phyloP scores from a whole-genome alignment of 2,888 invertebrate genomes.

The Platyscelio sp. region DNA sequence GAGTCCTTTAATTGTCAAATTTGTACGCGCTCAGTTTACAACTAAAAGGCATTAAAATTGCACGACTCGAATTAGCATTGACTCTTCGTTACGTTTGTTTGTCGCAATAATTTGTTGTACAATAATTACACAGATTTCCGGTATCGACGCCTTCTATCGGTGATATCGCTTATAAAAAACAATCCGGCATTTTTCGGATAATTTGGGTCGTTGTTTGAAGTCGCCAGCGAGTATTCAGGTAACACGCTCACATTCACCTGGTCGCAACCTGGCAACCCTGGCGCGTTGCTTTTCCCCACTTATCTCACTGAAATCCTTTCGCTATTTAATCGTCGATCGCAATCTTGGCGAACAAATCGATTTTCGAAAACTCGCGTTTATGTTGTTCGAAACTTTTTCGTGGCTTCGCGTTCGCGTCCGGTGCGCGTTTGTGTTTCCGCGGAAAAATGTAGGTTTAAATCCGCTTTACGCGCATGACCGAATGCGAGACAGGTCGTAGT shows the following conservation, averaged over 20 bases:
- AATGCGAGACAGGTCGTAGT: slow-evolving; percentile 64
- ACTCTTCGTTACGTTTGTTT: too few species aligned
- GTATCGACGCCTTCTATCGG: neutral
- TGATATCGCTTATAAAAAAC: neutral
- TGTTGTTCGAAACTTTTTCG: neutral
- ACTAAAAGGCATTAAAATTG: too few species aligned
- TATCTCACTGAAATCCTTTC: slow-evolving; percentile 61
- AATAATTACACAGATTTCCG: neutral
- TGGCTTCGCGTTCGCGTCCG: slow-evolving; percentile 8
- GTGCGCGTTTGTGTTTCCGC: slow-evolving; percentile 53
- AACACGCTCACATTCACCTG: slow-evolving; percentile 70
- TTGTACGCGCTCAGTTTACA: too few species aligned
- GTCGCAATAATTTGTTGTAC: too few species aligned
- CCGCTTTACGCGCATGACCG: slow-evolving; percentile 63
- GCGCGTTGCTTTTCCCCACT: slow-evolving; percentile 54
- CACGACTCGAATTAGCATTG: too few species aligned
- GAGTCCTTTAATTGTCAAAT: too few species aligned
- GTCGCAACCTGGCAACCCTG: slow-evolving; percentile 71
- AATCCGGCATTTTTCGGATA: slow-evolving; percentile 23
- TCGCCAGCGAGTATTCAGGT: slow-evolving; percentile 64
- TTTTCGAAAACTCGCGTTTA: neutral
- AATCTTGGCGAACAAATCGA: neutral
- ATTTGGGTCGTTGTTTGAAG: slow-evolving; percentile 59
- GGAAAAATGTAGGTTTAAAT: slow-evolving; percentile 57
- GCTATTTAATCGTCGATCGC: slow-evolving; percentile 11